These are phyloP conservation scores for Coregonus sp. DNA, from an alignment of 2,797 vertebrate species.

Conservation along the genomic window DNA sequence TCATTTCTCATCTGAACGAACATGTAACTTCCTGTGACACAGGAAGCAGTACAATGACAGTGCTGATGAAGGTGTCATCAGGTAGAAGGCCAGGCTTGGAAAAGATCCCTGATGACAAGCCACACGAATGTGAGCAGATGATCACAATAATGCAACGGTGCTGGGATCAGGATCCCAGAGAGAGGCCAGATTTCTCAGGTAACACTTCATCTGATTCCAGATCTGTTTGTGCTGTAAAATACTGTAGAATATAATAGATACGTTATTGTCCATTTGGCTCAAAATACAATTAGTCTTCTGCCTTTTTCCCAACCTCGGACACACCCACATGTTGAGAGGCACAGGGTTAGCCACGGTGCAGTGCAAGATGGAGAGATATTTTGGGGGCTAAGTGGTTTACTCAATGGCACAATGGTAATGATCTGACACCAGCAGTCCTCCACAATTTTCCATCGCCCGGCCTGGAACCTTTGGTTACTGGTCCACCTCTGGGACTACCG, in stretches of 20 bases:
- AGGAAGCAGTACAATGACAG: conserved; percentile 82
- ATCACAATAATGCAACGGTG: conserved; percentile 81
- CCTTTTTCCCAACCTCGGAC: neutral
- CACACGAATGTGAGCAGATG: conserved; percentile 79
- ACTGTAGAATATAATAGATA: neutral
- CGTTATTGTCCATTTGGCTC: neutral
- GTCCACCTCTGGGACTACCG: neutral
- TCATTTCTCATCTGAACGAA: no score
- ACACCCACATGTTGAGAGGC: neutral
- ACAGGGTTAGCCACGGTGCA: neutral
- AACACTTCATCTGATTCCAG: neutral
- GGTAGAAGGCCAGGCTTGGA: conserved; percentile 79
- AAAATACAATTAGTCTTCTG: neutral
- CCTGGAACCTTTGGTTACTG: neutral
- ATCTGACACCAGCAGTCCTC: neutral
- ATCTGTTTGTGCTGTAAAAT: neutral
- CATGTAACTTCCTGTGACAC: neutral
- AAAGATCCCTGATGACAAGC: conserved; percentile 72
- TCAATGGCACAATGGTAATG: neutral
- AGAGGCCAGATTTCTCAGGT: conserved; percentile 84
- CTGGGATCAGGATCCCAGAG: conserved; percentile 80
- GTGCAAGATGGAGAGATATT: neutral
- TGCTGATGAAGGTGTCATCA: conserved; percentile 78
- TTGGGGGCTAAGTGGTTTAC: neutral
- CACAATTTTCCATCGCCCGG: neutral